Evolutionary conservation across 2,888 invertebrate species (phyloP).

Genomic region (Ferdinandea cuprea): DNA sequence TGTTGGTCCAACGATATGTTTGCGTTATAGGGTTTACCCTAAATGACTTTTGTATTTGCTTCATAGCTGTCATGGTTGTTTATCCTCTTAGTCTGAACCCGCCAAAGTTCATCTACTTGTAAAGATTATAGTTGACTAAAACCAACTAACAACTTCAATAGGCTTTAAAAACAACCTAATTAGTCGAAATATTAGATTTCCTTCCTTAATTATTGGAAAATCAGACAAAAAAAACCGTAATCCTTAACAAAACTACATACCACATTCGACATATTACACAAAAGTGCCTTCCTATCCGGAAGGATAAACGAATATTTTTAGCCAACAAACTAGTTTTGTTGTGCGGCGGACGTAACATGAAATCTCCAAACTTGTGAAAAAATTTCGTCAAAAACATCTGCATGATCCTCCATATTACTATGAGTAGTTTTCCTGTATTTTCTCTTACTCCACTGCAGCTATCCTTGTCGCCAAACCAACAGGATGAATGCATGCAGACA

Average conservation of each 20-base stretch:
- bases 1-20: too few relatives aligned
- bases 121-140: too few relatives aligned
- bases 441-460: constrained; percentile 20
- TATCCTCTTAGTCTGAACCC: too few relatives aligned
- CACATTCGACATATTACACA: constrained; percentile 18
- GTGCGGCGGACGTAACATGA: constrained; percentile 47
- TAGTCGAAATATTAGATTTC: too few relatives aligned
- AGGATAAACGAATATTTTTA: constrained; percentile 45
- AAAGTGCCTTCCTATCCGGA: constrained; percentile 42
- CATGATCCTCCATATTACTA: constrained; percentile 29
- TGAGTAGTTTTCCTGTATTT: constrained; percentile 28
- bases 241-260: neutral
- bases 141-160: too few relatives aligned
- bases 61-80: too few relatives aligned
- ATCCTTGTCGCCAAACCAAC: constrained; percentile 30
- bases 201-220: too few relatives aligned
- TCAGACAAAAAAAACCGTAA: neutral
- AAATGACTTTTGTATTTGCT: too few relatives aligned
- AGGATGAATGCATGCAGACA: constrained; percentile 11
- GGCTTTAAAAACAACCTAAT: too few relatives aligned
- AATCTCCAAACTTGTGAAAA: constrained; percentile 61
- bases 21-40: too few relatives aligned
- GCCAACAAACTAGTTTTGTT: constrained; percentile 29
- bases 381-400: constrained; percentile 64
- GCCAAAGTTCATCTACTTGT: too few relatives aligned